A percentile compares a stretch with the other conserved stretches of the same genome.
phyloP scores from a whole-genome alignment of 2,888 invertebrate genomes.

The Cerastoderma edule region DNA sequence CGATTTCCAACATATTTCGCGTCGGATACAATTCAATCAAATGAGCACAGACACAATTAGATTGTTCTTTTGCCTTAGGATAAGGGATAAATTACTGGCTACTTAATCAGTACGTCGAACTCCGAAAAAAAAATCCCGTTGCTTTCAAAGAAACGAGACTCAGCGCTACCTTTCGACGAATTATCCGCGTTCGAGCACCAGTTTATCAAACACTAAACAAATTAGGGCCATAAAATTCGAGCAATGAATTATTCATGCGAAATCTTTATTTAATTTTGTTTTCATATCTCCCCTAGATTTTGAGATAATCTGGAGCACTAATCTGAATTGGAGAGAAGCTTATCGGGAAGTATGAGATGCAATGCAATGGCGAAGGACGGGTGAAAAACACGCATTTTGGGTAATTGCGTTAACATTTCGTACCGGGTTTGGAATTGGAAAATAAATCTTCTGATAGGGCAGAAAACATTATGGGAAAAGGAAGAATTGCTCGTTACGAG shows the following conservation, averaged over 20 bases:
- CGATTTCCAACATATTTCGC: too few relatives aligned
- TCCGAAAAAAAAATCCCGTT: not conserved
- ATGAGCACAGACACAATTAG: too few relatives aligned
- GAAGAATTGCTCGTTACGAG: too few relatives aligned
- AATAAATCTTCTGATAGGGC: too few relatives aligned
- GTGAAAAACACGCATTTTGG: too few relatives aligned
- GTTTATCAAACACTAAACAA: constrained; percentile 22
- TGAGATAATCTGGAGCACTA: constrained; percentile 16
- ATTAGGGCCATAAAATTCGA: constrained; percentile 21
- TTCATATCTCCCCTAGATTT: constrained; percentile 20
- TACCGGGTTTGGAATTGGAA: too few relatives aligned
- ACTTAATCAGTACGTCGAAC: not conserved
- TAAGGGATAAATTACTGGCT: not conserved
- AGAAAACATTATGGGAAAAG: too few relatives aligned
- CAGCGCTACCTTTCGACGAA: constrained; percentile 20
- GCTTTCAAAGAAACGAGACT: constrained; percentile 14
- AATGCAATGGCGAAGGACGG: too few relatives aligned
- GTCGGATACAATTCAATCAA: too few relatives aligned
- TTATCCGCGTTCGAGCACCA: constrained; percentile 8
- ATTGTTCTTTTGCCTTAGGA: too few relatives aligned
- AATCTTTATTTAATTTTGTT: constrained; percentile 23
- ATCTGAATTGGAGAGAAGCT: constrained; percentile 7
- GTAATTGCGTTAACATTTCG: too few relatives aligned
- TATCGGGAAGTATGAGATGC: not conserved
- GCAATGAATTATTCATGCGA: constrained; percentile 30